These are phyloP conservation scores for Blennius ocellaris DNA, from an alignment of 2,113 vertebrate genomes.

Conservation along the genomic window DNA sequence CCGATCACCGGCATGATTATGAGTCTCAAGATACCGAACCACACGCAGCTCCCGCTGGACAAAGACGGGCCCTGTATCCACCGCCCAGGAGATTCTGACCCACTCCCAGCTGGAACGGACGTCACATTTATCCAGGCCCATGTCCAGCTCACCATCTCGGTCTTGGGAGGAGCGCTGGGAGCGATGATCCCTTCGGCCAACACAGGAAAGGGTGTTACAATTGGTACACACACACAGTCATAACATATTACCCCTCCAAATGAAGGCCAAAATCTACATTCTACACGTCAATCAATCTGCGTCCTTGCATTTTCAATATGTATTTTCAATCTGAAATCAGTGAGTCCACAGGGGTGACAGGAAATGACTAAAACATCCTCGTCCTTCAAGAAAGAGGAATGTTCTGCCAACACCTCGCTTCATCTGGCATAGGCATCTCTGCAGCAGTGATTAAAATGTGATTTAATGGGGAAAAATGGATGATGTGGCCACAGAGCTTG, in stretches of 20 bases:
- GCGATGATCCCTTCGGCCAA: conserved; percentile 49
- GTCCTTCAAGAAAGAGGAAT: conserved; percentile 59
- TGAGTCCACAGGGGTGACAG: conserved; percentile 49
- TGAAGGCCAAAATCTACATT: conserved; percentile 59
- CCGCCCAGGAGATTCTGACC: conserved; percentile 67
- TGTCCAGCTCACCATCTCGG: conserved; percentile 75
- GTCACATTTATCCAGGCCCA: conserved; percentile 69
- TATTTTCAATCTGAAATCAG: conserved; percentile 69
- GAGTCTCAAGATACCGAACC: conserved; percentile 78
- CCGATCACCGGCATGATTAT: conserved; percentile 70
- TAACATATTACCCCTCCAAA: conserved; percentile 61
- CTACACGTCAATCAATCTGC: conserved; percentile 36
- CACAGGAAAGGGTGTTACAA: conserved; percentile 57
- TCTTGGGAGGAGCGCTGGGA: conserved; percentile 60
- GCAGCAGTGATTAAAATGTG: conserved; percentile 41
- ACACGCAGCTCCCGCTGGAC: conserved; percentile 73
- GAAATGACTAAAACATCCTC: conserved; percentile 75
- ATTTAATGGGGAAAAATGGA: conserved; percentile 35
- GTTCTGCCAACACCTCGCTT: conserved; percentile 65
- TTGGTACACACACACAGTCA: conserved; percentile 66
- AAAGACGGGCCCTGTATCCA: conserved; percentile 72
- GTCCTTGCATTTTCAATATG: conserved; percentile 61
- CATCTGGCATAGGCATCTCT: conserved; percentile 75
- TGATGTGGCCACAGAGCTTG: conserved; percentile 3
- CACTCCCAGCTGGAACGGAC: conserved; percentile 68